Percentiles rank a stretch among this genome's conserved stretches.
phyloP scores from a whole-genome alignment of 2,888 invertebrate genomes.

The Lampropteryx suffumata region DNA sequence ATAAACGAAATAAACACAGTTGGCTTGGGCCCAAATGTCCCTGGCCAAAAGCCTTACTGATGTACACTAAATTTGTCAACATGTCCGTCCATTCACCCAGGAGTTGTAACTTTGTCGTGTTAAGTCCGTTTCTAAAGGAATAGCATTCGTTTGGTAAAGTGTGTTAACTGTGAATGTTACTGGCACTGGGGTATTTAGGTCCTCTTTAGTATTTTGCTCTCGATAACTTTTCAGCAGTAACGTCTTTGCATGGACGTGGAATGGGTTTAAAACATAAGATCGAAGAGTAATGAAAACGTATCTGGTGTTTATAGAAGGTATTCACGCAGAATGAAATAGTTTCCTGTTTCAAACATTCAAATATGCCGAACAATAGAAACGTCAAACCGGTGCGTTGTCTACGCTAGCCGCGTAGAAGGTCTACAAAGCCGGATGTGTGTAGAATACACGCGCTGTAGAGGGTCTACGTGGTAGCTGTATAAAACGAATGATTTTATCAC shows the following conservation, averaged over 20 bases:
- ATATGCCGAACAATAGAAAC: no score
- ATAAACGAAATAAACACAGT: slow-evolving; percentile 61
- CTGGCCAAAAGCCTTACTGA: slow-evolving; percentile 43
- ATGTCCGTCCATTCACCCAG: slow-evolving; percentile 39
- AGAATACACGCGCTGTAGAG: slow-evolving; percentile 6
- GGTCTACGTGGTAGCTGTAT: slow-evolving; percentile 6
- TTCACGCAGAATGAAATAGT: no score
- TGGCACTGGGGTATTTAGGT: background rate
- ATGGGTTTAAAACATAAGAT: background rate
- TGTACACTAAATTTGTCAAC: slow-evolving; percentile 55
- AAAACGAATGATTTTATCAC: no score
- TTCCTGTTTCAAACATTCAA: no score
- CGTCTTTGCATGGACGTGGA: background rate
- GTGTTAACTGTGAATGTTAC: slow-evolving; percentile 12
- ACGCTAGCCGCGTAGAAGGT: no score
- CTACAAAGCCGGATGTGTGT: slow-evolving; percentile 1
- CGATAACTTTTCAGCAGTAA: no score
- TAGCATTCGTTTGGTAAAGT: slow-evolving; percentile 16
- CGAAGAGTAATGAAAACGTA: no score
- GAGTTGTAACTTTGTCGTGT: slow-evolving; percentile 28
- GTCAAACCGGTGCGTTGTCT: no score
- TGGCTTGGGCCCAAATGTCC: slow-evolving; percentile 57
- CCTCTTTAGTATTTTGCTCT: slow-evolving; percentile 6
- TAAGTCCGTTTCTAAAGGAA: slow-evolving; percentile 18
- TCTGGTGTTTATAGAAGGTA: no score